Evolutionary conservation across 2,888 invertebrate genomes (phyloP).

Genomic region (Dryadula phaetusa): DNA sequence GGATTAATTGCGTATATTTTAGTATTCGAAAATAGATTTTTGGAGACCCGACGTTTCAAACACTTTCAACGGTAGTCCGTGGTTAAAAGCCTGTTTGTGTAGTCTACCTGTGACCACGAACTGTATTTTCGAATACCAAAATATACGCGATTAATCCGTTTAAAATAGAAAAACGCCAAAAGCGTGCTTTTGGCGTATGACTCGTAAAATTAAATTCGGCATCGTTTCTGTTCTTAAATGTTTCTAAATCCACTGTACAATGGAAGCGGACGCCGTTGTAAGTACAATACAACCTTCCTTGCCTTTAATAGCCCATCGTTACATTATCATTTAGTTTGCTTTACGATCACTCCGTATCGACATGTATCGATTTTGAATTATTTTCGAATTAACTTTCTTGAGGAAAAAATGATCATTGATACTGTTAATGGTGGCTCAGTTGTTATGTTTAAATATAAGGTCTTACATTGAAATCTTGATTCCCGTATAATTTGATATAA

Average conservation of each 20-base stretch:
- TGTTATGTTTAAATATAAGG: neutral
- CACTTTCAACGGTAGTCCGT: too few relatives aligned
- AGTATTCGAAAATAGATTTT: too few relatives aligned
- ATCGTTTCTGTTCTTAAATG: slow-evolving; percentile 17
- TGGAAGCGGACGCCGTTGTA: neutral
- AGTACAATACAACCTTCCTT: slow-evolving; percentile 8
- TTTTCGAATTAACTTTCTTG: slow-evolving; percentile 36
- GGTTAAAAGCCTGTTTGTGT: too few relatives aligned
- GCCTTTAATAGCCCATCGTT: slow-evolving; percentile 34
- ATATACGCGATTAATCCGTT: too few relatives aligned
- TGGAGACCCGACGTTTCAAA: too few relatives aligned
- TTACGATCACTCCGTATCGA: slow-evolving; percentile 30
- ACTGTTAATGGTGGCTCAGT: neutral
- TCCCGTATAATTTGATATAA: too few relatives aligned
- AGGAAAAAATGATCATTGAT: slow-evolving; percentile 10
- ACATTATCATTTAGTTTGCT: slow-evolving; percentile 34
- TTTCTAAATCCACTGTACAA: slow-evolving; percentile 17
- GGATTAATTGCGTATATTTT: too few relatives aligned
- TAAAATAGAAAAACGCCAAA: neutral
- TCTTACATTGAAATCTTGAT: too few relatives aligned
- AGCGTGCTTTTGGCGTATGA: neutral
- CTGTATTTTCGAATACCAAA: too few relatives aligned
- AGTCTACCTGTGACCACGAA: too few relatives aligned
- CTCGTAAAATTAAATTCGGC: slow-evolving; percentile 2
- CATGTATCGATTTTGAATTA: slow-evolving; percentile 36